These are phyloP conservation scores for Stegophylla sp. DNA, from an alignment of 2,888 invertebrate genomes.

Conservation along the genomic window DNA sequence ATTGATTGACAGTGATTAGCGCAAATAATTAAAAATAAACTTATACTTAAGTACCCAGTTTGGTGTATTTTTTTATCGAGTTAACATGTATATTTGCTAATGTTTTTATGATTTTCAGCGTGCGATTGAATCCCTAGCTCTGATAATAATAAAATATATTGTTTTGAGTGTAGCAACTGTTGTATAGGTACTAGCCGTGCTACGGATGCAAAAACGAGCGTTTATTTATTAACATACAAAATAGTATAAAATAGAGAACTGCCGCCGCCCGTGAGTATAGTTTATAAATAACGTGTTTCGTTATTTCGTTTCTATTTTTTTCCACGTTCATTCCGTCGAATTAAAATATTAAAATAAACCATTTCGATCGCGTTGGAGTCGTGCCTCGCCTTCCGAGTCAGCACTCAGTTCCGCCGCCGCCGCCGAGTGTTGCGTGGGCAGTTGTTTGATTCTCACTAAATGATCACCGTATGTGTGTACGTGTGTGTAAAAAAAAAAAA, in stretches of 20 bases:
- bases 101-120: too few relatives aligned
- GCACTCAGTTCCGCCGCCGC: constrained; percentile 5
- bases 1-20: too few relatives aligned
- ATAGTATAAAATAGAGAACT: too few relatives aligned
- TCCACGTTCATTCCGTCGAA: not conserved
- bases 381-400: constrained; percentile 43
- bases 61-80: too few relatives aligned
- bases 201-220: constrained; percentile 6
- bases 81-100: too few relatives aligned
- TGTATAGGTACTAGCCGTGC: not conserved
- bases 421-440: constrained; percentile 38
- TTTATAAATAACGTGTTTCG: constrained; percentile 9
- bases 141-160: not conserved
- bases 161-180: not conserved
- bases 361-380: constrained; percentile 36
- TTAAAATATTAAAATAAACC: constrained; percentile 42
- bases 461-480: constrained; percentile 8
- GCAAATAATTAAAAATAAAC: too few relatives aligned
- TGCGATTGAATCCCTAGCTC: too few relatives aligned
- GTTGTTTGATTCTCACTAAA: constrained; percentile 50
- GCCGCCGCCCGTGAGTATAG: not conserved
- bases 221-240: not conserved
- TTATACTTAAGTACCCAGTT: too few relatives aligned
- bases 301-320: not conserved
- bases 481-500: not conserved